Evolutionary conservation across 1,140 invertebrate species (phyloP).

Genomic region (Telenomus remus): DNA sequence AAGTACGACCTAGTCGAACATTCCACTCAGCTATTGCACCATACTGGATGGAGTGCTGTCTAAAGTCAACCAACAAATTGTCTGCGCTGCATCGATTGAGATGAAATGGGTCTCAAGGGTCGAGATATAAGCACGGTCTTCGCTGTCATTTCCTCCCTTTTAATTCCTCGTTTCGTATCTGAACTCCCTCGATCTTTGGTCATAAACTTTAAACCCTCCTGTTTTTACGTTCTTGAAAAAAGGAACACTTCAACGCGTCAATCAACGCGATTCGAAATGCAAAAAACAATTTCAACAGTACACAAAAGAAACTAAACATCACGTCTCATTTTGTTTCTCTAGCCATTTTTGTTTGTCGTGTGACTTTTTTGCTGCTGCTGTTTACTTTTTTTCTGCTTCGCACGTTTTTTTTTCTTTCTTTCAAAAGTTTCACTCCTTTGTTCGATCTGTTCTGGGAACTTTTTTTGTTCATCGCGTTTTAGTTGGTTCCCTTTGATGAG

Average conservation of each 20-base stretch:
- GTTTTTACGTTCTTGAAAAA: background rate
- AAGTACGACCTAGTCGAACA: conserved; percentile 2
- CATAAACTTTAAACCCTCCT: conserved; percentile 13
- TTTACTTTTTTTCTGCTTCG: conserved; percentile 3
- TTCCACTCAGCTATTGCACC: conserved; percentile 14
- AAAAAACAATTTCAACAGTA: no score
- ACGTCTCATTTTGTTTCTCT: no score
- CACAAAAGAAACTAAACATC: no score
- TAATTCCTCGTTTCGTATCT: conserved; percentile 26
- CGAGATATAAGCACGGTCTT: conserved; percentile 57
- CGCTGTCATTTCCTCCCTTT: conserved; percentile 34
- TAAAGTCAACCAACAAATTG: conserved; percentile 72
- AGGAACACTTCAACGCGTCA: background rate
- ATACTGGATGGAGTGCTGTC: conserved; percentile 35
- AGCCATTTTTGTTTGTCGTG: no score
- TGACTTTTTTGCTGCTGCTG: no score
- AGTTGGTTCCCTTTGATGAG: no score
- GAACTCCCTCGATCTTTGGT: conserved; percentile 41
- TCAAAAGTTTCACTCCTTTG: conserved; percentile 11
- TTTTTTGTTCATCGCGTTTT: no score
- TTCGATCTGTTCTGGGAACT: background rate
- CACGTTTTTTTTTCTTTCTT: conserved; percentile 9
- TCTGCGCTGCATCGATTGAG: conserved; percentile 72
- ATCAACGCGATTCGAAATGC: no score
- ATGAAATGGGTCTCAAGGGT: conserved; percentile 62